Evolutionary conservation across 1,140 invertebrate genomes (phyloP).

Genomic region (Lineus longissimus): DNA sequence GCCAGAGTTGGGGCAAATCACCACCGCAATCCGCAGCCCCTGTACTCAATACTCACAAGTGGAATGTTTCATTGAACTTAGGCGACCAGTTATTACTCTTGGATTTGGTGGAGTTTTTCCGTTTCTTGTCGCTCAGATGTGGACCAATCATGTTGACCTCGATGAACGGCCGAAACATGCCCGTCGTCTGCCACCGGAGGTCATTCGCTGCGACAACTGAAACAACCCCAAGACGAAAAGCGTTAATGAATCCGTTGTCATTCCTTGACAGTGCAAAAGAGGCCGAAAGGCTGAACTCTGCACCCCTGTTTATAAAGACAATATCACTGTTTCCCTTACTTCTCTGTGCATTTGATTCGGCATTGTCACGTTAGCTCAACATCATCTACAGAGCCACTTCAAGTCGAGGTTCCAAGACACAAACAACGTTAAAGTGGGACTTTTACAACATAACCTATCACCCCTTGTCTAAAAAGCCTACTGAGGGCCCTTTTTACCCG

Average conservation of each 20-base stretch:
- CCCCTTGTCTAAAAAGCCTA: no score
- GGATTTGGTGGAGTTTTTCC: conserved; percentile 96
- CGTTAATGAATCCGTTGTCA: background rate
- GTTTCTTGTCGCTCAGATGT: conserved; percentile 93
- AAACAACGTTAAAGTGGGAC: no score
- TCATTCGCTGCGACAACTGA: conserved; percentile 97
- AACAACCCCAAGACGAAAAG: conserved; percentile 39
- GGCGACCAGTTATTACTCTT: conserved; percentile 98
- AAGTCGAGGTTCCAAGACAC: no score
- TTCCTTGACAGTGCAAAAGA: background rate
- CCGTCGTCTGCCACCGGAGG: conserved; percentile 89
- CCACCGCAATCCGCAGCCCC: no score
- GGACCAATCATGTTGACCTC: conserved; percentile 98
- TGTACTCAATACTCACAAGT: conserved; percentile 80
- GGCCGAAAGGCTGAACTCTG: background rate
- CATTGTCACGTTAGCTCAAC: no score
- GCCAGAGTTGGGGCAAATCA: no score
- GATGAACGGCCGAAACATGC: conserved; percentile 98
- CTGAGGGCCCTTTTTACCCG: no score
- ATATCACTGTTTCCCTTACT: no score
- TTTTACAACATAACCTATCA: no score
- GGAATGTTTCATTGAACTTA: conserved; percentile 98
- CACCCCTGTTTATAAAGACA: no score
- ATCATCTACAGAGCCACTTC: no score
- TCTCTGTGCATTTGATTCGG: no score